Base-by-base conservation (phyloP, 2,888 invertebrate species). In the Lamellibrachia columna region DNA sequence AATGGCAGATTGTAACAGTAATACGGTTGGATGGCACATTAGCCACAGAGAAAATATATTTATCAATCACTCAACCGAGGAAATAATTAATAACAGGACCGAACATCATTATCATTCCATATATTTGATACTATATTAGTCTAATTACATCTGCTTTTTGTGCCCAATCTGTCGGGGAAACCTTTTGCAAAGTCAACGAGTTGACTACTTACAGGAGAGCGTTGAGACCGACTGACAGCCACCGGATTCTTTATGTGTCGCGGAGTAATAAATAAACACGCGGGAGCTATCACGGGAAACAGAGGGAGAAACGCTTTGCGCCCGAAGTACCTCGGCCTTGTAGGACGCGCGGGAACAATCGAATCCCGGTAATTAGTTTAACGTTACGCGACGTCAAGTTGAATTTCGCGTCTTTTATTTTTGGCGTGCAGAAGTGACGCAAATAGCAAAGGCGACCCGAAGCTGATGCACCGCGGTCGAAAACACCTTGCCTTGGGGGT, bases 371-470 rank as follows among this genome's bases (percentile, higher is more conserved):
- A 75, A 75, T 75, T 75, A 75, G 40, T 75, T 75, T 22, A 75
- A 22, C 75, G 75, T n/a, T 75, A 75, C 22, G 75, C 6, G 75
- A 75, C 75, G 75, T n/a, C 75, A 15, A 15, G 75, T 22, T n/a
- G 75, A 75, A 75, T 75, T 75, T n/a, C 75, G 75, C 22, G 75
- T 75, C 60, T 75, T 75, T 75, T 75, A 75, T 75, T 75, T 75
- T n/a, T n/a, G 75, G n/a, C 75, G 2, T 75, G n/a, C 15, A 75
- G 75, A 75, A 15, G 75, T 22, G 75, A 2, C 75, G 75, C 22
- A 75, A 75, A 75, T 75, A 75, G 75, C 75, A 22, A 22, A 3
- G 75, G 15, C n/a, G 75, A 75, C 75, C 75, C 22, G 75, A 22
- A 22, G 75, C 75, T 22, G 22, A 75, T 4, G 75, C 75, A 75